These are phyloP conservation scores for Rhagoletis pomonella DNA, from an alignment of 1,140 invertebrate genomes.

Conservation along the genomic window DNA sequence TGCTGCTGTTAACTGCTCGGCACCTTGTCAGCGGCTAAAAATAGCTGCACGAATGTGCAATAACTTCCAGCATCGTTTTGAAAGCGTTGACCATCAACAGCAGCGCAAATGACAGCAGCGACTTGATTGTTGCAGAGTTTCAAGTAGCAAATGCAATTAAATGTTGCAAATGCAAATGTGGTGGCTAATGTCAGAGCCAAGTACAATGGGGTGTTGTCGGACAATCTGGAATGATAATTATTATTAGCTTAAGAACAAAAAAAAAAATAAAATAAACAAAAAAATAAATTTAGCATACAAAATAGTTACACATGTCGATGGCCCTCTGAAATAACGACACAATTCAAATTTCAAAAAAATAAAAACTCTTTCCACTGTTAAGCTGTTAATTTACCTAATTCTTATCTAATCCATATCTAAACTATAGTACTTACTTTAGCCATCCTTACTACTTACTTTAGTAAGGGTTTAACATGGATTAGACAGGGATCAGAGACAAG, in stretches of 20 bases:
- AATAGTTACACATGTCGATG: neutral
- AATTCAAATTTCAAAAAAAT: neutral
- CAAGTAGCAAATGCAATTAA: conserved; percentile 19
- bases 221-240: neutral
- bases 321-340: too few species aligned
- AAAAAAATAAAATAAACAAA: neutral
- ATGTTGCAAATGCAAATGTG: conserved; percentile 11
- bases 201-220: neutral
- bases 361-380: too few species aligned
- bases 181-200: neutral
- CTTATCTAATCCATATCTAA: too few species aligned
- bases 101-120: neutral
- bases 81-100: conserved; percentile 21
- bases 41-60: conserved; percentile 20
- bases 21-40: conserved; percentile 11
- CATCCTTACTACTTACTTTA: too few species aligned
- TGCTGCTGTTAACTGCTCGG: neutral
- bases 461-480: too few species aligned
- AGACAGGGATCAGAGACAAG: too few species aligned
- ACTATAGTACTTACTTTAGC: too few species aligned
- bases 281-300: neutral
- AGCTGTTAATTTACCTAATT: too few species aligned
- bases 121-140: conserved; percentile 2
- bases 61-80: conserved; percentile 14
- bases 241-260: neutral